Evolutionary conservation across 2,888 invertebrate genomes (phyloP).

Genomic region (Drosophila percnosoma): DNA sequence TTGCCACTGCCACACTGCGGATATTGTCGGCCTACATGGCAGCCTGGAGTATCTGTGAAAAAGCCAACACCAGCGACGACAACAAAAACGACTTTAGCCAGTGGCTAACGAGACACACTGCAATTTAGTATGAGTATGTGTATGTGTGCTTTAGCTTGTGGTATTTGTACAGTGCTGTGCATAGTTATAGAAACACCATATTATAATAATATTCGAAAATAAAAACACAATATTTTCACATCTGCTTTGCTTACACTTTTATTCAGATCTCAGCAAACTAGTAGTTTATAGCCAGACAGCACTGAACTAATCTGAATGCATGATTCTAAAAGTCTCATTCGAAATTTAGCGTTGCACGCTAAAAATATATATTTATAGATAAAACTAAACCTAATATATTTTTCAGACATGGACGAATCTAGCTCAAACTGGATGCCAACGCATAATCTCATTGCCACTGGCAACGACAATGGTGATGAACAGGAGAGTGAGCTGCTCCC

Average conservation of each 20-base stretch:
- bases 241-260: not conserved
- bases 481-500: conserved; percentile 10
- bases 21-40: conserved; percentile 61
- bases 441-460: conserved; percentile 8
- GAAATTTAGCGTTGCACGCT: conserved; percentile 46
- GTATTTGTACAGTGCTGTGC: conserved; percentile 9
- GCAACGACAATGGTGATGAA: conserved; percentile 19
- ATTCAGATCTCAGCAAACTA: not conserved
- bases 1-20: conserved; percentile 49
- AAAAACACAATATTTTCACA: not conserved
- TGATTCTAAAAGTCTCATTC: conserved; percentile 18
- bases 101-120: conserved; percentile 66
- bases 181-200: conserved; percentile 11
- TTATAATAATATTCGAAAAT: not conserved
- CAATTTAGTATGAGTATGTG: conserved; percentile 33
- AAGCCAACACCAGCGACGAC: conserved; percentile 30
- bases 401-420: conserved; percentile 41
- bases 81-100: conserved; percentile 40
- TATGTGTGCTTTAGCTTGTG: conserved; percentile 10
- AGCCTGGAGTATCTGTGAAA: conserved; percentile 56
- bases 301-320: not conserved
- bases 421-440: conserved; percentile 37
- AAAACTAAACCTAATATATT: not conserved
- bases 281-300: not conserved
- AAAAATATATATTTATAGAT: not conserved